phyloP scores from a whole-genome alignment of 2,888 invertebrate genomes.

The Helicoverpa assulta region DNA sequence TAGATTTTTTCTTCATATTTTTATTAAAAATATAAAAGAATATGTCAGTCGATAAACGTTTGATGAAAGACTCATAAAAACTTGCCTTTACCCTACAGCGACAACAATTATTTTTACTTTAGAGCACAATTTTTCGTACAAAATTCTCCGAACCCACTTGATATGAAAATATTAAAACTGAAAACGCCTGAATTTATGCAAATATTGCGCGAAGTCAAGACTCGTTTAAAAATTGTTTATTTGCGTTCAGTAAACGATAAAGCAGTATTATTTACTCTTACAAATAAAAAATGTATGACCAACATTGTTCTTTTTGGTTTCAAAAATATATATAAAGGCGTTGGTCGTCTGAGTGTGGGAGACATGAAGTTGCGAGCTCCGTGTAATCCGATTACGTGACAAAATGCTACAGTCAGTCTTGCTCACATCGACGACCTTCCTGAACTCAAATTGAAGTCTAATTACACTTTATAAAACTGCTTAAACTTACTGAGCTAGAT shows the following conservation, averaged over 20 bases:
- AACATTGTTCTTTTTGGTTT: constrained; percentile 46
- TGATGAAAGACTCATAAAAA: not conserved
- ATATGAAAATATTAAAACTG: constrained; percentile 5
- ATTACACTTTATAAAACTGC: constrained; percentile 61
- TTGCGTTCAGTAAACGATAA: constrained; percentile 32
- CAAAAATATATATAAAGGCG: constrained; percentile 57
- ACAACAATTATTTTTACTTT: not conserved
- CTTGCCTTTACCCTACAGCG: not conserved
- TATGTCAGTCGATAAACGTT: constrained; percentile 13
- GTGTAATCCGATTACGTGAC: constrained; percentile 79
- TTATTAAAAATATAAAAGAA: not conserved
- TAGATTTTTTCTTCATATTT: no score
- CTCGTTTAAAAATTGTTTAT: constrained; percentile 26
- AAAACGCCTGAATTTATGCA: constrained; percentile 13
- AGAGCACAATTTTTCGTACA: not conserved
- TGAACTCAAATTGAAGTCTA: constrained; percentile 76
- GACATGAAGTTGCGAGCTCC: constrained; percentile 68
- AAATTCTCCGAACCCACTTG: constrained; percentile 12
- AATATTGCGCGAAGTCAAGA: constrained; percentile 18
- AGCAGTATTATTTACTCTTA: constrained; percentile 28
- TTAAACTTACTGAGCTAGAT: constrained; percentile 47
- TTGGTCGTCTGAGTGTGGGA: constrained; percentile 59
- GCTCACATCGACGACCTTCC: constrained; percentile 66
- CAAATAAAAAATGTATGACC: constrained; percentile 24
- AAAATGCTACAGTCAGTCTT: constrained; percentile 73